Base-by-base conservation (phyloP, 1,140 invertebrate genomes). In the Tribolium madens region DNA sequence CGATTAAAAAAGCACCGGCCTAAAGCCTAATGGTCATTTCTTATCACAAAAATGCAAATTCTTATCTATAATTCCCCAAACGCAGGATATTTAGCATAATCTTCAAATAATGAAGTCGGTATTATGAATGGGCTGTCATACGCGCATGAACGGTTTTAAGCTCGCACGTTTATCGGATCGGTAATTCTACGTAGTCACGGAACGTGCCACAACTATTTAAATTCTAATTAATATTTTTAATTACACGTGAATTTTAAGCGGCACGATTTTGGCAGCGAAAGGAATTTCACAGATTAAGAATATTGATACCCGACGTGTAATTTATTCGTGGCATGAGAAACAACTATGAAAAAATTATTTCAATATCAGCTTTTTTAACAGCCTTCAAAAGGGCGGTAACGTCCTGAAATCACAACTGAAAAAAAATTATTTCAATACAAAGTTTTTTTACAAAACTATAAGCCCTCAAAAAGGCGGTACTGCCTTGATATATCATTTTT, bases 81-180 rank as follows among this genome's bases (percentile, higher is more conserved):
- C 72, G 47, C 52, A 12, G 46, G 76, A 73, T 77, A 77, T 74
- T 75, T 76, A 78, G 72, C 79, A 78, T 82, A 82, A 81, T 81
- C 80, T 76, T 80, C 76, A 81, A 83, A 81, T 82, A 83, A 83
- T 82, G 77, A 82, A 83, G 82, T 82, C 71, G 50, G 73, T 33
- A 81, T 81, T 83, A 83, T 83, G 81, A 83, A 83, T 83, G 82
- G 78, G 82, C 81, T 81, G 81, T 79, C 82, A 81, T 76, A 76
- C 50, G 68, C 50, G 77, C 69, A 79, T 80, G 80, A 81, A 79
- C 76, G 64, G 74, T 79, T 42, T 26, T 17, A 52, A 33, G 47
- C 48, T 36, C 60, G 71, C 72, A 68, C 72, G 69, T 64, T 73
- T 82, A 79, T 82, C 76, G 74, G 73, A 31, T 46, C 36, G 52